Base-by-base conservation (phyloP, 2,113 vertebrate genomes). In the Mus pahari region DNA sequence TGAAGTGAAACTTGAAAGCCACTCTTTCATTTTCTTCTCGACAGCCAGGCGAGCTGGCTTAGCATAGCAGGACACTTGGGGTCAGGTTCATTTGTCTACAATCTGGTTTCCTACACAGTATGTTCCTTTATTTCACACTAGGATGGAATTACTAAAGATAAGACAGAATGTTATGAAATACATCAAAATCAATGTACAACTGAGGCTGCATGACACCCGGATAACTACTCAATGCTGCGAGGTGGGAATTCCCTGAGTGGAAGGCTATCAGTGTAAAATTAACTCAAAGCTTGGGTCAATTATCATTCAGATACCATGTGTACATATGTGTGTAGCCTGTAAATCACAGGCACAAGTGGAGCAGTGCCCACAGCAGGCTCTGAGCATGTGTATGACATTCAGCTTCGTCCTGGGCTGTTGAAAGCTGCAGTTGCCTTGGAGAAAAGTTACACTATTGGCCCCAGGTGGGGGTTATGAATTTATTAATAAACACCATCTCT, bases 1-100 rank as follows among this genome's bases (percentile, higher is more conserved):
- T 42, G 22, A 89, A 17, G 24, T 58, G 28, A 73, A 58, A 39
- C 22, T 24, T 11, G 12, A 17, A 33, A 73, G 9, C n/a, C 4
- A 39, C 14, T 10, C 24, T 73, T 89, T 28, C 50, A n/a, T 73
- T 31, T 55, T 26, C 68, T 39, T 88, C 50, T 31, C 5, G 1
- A 7, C 14, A 4, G 22, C 2, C 48, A 53, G 22, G 22, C 2
- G 33, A 53, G 22, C 11, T 8, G 24, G 48, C 1, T 4, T n/a
- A 4, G 19, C 28, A 74, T n/a, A 4, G 19, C 28, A 74, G 64
- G 12, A 60, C 10, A 84, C 4, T 22, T 5, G 10, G 42, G 36
- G 45, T 39, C 26, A 20, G n/a, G 13, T 73, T 81, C 22, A 50
- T 16, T 45, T 20, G 71, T 82, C 36, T 58, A 36, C 0, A n/a